Evolutionary conservation across 1,140 invertebrate species (phyloP).

Genomic region (Macrostomum lignano): DNA sequence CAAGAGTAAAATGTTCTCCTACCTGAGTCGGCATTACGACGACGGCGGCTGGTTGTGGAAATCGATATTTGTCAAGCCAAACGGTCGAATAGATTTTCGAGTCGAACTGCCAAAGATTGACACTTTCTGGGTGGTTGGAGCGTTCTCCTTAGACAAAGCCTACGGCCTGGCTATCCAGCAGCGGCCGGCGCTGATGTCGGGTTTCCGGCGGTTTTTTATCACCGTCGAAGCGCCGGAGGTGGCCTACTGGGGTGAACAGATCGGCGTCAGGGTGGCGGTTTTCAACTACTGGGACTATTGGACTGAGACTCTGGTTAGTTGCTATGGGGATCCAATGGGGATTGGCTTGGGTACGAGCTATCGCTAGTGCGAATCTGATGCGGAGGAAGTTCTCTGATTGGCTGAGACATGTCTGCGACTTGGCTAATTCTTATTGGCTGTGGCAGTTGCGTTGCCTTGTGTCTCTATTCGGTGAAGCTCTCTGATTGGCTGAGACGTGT

Average conservation of each 20-base stretch:
- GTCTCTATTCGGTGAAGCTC: too few species aligned
- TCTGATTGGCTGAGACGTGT: too few species aligned
- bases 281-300: constrained; percentile 59
- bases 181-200: constrained; percentile 41
- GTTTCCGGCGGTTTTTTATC: constrained; percentile 64
- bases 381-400: too few species aligned
- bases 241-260: constrained; percentile 61
- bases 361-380: too few species aligned
- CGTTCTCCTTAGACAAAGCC: constrained; percentile 54
- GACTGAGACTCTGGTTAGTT: constrained; percentile 3
- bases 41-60: constrained; percentile 66
- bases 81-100: constrained; percentile 36
- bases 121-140: constrained; percentile 65
- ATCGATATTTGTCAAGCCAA: constrained; percentile 55
- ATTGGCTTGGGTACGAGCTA: too few species aligned
- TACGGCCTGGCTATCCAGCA: constrained; percentile 55
- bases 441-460: too few species aligned
- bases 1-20: constrained; percentile 32
- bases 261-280: constrained; percentile 60
- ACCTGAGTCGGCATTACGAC: constrained; percentile 42
- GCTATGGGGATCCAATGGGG: too few species aligned
- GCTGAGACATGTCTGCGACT: too few species aligned
- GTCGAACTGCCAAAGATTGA: constrained; percentile 51
- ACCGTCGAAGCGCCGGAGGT: constrained; percentile 61
- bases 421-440: too few species aligned